These are phyloP conservation scores for Chaunax sp. DNA, from an alignment of 2,797 vertebrate species.

Conservation along the genomic window DNA sequence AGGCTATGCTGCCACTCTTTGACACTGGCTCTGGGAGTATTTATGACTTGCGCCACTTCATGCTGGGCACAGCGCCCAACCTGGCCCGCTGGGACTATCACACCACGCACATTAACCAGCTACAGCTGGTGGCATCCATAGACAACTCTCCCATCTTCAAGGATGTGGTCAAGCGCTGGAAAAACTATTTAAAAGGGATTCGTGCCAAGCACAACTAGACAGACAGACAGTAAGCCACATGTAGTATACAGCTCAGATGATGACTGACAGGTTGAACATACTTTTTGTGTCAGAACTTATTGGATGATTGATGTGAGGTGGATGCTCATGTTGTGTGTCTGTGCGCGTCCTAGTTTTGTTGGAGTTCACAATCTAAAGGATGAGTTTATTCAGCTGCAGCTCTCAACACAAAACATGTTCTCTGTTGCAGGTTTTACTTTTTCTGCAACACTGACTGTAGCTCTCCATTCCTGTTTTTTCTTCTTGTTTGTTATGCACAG, in stretches of 20 bases:
- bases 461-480: conserved; percentile 54
- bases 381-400: conserved; percentile 62
- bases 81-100: conserved; percentile 99
- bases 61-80: conserved; percentile 94
- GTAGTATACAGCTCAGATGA: conserved; percentile 11
- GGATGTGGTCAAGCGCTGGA: conserved; percentile 95
- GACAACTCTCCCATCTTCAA: conserved; percentile 92
- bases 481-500: conserved; percentile 75
- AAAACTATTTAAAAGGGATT: conserved; percentile 94
- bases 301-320: conserved; percentile 22
- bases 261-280: conserved; percentile 8
- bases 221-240: conserved; percentile 14
- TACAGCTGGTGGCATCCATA: conserved; percentile 93
- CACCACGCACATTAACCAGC: conserved; percentile 99
- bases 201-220: conserved; percentile 98
- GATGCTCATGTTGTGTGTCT: conserved; percentile 23
- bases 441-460: conserved; percentile 73
- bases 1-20: conserved; percentile 96
- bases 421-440: conserved; percentile 62
- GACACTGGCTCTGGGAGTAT: conserved; percentile 98
- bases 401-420: conserved; percentile 53
- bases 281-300: conserved; percentile 8
- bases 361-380: conserved; percentile 44
- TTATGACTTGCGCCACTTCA: conserved; percentile 97
- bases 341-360: conserved; percentile 23